Evolutionary conservation across 2,888 invertebrate species (phyloP).

Genomic region (Patella pellucida): DNA sequence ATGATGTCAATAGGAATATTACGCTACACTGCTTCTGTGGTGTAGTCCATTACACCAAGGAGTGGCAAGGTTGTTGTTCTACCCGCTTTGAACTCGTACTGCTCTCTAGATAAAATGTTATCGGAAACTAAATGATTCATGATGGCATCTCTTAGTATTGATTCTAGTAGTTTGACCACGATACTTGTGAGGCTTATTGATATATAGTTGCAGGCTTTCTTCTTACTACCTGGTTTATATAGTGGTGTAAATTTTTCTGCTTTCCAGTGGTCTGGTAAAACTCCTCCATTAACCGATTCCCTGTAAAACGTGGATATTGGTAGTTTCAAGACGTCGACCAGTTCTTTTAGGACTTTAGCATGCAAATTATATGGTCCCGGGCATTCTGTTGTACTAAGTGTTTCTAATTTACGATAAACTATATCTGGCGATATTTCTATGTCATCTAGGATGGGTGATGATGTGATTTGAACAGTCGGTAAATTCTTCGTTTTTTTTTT

Average conservation of each 20-base stretch:
- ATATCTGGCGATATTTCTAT: not conserved
- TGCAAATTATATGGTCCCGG: not conserved
- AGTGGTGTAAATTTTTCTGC: slow-evolving; percentile 13
- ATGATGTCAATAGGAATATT: too few relatives aligned
- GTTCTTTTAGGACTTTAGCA: slow-evolving; percentile 2
- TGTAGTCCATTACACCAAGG: too few relatives aligned
- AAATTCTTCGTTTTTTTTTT: not conserved
- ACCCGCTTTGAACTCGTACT: too few relatives aligned
- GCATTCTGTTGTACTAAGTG: not conserved
- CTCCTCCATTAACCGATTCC: slow-evolving; percentile 4
- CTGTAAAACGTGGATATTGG: slow-evolving; percentile 5
- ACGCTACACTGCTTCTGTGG: too few relatives aligned
- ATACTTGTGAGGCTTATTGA: slow-evolving; percentile 23
- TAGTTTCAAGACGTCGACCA: not conserved
- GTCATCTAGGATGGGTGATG: not conserved
- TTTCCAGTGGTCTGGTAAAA: slow-evolving; percentile 14
- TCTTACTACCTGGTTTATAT: slow-evolving; percentile 19
- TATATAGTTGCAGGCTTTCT: slow-evolving; percentile 14
- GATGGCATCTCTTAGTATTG: slow-evolving; percentile 15
- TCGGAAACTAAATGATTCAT: slow-evolving; percentile 8
- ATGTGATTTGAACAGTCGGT: not conserved
- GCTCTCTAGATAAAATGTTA: too few relatives aligned
- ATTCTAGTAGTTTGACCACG: slow-evolving; percentile 21
- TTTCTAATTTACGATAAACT: not conserved
- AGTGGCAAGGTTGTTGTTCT: too few relatives aligned